Evolutionary conservation across 2,888 invertebrate species (phyloP).

Genomic region (Caenorhabditis doughertyi): DNA sequence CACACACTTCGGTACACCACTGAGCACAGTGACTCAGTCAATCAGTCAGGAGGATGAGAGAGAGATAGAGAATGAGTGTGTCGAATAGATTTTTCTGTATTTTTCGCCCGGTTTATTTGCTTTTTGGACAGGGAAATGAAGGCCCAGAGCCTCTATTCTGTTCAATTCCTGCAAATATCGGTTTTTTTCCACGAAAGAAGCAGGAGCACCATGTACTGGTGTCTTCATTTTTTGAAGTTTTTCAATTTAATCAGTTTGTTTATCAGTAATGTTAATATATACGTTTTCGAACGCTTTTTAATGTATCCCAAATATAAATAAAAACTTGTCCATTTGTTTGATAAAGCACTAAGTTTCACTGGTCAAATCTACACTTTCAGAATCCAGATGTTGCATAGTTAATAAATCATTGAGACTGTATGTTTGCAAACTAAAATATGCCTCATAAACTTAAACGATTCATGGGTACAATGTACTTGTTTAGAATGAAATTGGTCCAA

Average conservation of each 20-base stretch:
- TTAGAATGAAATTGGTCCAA: no score
- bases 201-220: constrained; percentile 1
- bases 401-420: no score
- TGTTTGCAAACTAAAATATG: no score
- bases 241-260: not conserved
- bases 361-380: no score
- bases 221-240: not conserved
- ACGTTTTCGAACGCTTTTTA: no score
- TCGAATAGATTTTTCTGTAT: constrained; percentile 52
- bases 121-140: constrained; percentile 34
- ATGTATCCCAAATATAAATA: no score
- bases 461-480: no score
- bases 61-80: constrained; percentile 43
- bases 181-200: constrained; percentile 3
- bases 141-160: constrained; percentile 15
- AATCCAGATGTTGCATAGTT: no score
- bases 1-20: constrained; percentile 40
- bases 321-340: no score
- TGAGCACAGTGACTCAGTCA: constrained; percentile 33
- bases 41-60: constrained; percentile 14
- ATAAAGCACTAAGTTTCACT: no score
- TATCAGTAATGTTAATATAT: no score
- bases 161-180: constrained; percentile 52
- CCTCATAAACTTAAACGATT: no score
- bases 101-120: constrained; percentile 45